Evolutionary conservation across 23 tunicate genomes (phyloP).

Genomic region (Ciona savignyi): DNA sequence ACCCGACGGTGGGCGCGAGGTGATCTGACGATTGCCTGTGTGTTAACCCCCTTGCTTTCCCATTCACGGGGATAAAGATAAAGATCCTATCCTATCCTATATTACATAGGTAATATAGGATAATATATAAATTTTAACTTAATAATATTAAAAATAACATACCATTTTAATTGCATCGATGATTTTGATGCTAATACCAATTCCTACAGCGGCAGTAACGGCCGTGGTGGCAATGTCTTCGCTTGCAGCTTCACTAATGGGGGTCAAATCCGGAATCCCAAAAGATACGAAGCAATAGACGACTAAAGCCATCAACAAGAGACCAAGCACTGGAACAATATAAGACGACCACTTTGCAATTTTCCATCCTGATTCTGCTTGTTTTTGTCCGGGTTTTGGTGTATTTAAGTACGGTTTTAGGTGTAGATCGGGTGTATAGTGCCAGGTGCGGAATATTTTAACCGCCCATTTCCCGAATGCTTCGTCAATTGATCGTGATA

Average conservation of each 20-base stretch:
- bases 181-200: constrained; percentile 8
- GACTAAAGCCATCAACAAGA: constrained; percentile 2
- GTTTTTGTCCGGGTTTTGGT: background rate
- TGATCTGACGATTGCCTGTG: too few species aligned
- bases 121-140: too few species aligned
- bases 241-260: background rate
- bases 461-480: constrained; percentile 35
- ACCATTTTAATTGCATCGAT: constrained; percentile 18
- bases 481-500: constrained; percentile 20
- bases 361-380: background rate
- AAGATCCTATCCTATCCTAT: too few species aligned
- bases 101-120: too few species aligned
- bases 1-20: too few species aligned
- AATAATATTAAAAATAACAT: too few species aligned
- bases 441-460: constrained; percentile 27
- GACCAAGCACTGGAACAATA: background rate
- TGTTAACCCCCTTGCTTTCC: too few species aligned
- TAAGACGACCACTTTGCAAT: background rate
- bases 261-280: constrained; percentile 14
- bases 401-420: constrained; percentile 13
- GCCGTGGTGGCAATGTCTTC: constrained; percentile 4
- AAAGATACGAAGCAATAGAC: background rate
- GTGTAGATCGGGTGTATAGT: constrained; percentile 24
- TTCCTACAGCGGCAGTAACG: constrained; percentile 13
- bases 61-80: too few species aligned